Percentiles rank a stretch among this genome's conserved stretches.
Conservation (phyloP, 1,140 invertebrate species). For the Heliothis subflexa region DNA sequence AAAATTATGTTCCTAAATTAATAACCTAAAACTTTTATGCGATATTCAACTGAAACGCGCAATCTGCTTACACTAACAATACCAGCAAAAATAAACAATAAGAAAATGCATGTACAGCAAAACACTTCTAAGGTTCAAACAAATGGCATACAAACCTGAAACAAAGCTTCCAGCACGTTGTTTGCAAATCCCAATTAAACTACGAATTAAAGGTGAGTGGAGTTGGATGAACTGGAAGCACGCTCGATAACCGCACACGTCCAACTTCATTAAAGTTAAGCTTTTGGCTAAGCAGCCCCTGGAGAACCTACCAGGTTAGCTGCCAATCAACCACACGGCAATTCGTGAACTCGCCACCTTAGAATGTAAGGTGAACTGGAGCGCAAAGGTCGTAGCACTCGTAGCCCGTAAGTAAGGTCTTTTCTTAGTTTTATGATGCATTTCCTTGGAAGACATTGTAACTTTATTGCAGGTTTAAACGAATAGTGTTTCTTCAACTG, state of each 20-base stretch:
- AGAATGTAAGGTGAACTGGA: not conserved
- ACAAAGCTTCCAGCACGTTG: not conserved
- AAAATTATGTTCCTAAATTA: too few species aligned
- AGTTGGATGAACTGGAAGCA: slow-evolving; percentile 30
- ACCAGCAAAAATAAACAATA: not conserved
- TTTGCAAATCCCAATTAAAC: slow-evolving; percentile 38
- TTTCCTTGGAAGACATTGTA: not conserved
- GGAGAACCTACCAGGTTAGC: not conserved
- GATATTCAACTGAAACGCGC: not conserved
- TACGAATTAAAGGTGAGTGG: slow-evolving; percentile 25
- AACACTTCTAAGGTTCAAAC: not conserved
- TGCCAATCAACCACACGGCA: slow-evolving; percentile 47
- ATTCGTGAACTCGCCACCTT: slow-evolving; percentile 1
- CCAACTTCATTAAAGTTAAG: slow-evolving; percentile 57
- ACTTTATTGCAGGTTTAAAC: not conserved
- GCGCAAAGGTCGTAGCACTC: not conserved
- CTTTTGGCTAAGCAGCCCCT: slow-evolving; percentile 29
- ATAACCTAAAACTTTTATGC: too few species aligned
- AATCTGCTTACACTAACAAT: not conserved
- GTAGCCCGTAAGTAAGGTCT: not conserved
- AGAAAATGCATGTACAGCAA: not conserved
- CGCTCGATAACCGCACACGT: slow-evolving; percentile 48
- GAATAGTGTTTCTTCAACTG: not conserved
- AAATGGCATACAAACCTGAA: not conserved
- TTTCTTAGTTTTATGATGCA: not conserved